Conservation (phyloP, 2,888 invertebrate species). For the Ochropacha duplaris region DNA sequence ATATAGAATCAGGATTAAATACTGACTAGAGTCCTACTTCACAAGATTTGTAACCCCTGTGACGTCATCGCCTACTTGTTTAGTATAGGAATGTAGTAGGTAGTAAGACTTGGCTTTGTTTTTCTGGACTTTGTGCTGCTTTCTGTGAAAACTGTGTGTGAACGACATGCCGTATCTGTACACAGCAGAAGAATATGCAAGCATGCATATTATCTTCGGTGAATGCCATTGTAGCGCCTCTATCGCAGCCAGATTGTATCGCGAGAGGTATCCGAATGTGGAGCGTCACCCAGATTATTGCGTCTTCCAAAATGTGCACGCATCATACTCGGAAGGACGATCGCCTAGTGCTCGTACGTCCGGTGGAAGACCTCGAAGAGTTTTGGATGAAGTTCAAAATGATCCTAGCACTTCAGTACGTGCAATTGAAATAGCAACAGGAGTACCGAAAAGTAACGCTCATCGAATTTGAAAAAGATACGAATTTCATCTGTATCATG, state of each 20-base stretch:
- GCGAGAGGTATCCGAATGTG: slow-evolving; percentile 25
- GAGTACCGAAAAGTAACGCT: slow-evolving; percentile 1
- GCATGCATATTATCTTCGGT: no score
- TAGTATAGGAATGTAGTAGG: no score
- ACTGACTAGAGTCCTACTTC: no score
- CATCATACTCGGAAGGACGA: slow-evolving; percentile 19
- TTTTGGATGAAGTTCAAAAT: slow-evolving; percentile 16
- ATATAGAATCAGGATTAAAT: no score
- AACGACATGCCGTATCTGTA: no score
- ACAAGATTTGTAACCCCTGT: no score
- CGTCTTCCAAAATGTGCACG: slow-evolving; percentile 23
- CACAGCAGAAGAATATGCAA: no score
- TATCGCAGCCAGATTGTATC: slow-evolving; percentile 24
- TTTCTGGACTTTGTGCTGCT: no score
- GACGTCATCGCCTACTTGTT: no score
- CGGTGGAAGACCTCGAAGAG: slow-evolving; percentile 14
- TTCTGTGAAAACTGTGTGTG: no score
- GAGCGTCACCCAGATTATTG: slow-evolving; percentile 21
- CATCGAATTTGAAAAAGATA: slow-evolving; percentile 8
- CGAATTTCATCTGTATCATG: not conserved
- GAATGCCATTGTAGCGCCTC: slow-evolving; percentile 18
- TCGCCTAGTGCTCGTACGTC: slow-evolving; percentile 16
- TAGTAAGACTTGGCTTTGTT: no score
- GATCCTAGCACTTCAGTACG: slow-evolving; percentile 18
- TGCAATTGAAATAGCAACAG: slow-evolving; percentile 15